Conservation (phyloP, 2,797 vertebrate genomes). For the Acanthis flammea region DNA sequence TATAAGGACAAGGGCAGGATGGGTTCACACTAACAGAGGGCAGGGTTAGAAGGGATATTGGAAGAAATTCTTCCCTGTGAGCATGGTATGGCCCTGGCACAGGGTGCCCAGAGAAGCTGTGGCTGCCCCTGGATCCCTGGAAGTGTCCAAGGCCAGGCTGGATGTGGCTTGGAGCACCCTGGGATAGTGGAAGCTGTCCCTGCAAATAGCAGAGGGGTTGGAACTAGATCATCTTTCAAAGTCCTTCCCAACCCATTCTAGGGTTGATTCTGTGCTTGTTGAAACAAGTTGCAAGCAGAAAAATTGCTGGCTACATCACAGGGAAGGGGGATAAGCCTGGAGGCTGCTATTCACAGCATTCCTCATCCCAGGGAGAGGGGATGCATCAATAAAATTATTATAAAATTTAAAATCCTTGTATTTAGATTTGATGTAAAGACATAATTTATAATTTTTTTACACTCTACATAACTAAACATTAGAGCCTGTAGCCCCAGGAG, state of each 20-base stretch:
- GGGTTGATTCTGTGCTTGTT: neutral
- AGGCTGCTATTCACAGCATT: neutral
- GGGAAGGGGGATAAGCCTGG: neutral
- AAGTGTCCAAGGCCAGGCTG: neutral
- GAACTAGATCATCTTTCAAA: neutral
- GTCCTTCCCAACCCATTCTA: neutral
- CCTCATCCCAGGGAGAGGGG: neutral
- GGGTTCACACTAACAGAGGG: neutral
- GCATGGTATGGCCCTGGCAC: neutral
- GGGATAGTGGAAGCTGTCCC: neutral
- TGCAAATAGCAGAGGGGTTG: neutral
- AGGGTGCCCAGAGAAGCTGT: neutral
- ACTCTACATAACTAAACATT: neutral
- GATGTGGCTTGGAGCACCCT: neutral
- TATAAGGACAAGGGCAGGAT: neutral
- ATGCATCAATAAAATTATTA: neutral
- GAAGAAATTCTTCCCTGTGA: neutral
- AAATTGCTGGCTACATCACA: fast-evolving
- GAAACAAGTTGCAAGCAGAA: neutral
- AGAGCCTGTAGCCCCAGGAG: neutral
- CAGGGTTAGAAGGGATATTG: neutral
- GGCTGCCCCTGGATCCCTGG: neutral
- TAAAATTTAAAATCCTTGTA: neutral
- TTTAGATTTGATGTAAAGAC: constrained; percentile 8
- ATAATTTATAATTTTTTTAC: neutral